Evolutionary conservation across 1,140 invertebrate species (phyloP).

Genomic region (Doryteuthis pealeii): DNA sequence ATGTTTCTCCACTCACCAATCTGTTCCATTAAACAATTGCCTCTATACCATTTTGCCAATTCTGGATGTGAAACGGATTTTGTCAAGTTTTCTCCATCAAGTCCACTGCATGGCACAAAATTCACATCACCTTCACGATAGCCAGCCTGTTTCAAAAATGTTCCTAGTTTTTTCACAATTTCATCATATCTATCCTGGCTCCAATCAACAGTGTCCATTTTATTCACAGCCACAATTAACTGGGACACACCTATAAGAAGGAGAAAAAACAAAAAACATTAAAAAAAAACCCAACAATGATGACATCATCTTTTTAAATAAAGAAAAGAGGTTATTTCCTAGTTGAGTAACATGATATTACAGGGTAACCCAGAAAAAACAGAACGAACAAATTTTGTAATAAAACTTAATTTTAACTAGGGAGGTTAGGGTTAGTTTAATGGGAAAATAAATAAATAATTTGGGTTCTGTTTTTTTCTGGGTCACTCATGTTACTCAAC

Average conservation of each 20-base stretch:
- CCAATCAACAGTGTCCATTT: slow-evolving; percentile 65
- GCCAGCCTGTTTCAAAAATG: slow-evolving; percentile 94
- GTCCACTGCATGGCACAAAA: slow-evolving; percentile 93
- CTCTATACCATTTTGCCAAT: slow-evolving; percentile 81
- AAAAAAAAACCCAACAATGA: neutral
- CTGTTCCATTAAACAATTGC: slow-evolving; percentile 75
- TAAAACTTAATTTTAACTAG: too few species aligned
- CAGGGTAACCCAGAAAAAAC: too few species aligned
- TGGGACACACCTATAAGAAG: slow-evolving; percentile 73
- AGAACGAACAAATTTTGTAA: too few species aligned
- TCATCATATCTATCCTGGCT: slow-evolving; percentile 78
- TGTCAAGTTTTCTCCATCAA: slow-evolving; percentile 90
- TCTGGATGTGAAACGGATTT: slow-evolving; percentile 69
- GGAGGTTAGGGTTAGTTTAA: too few species aligned
- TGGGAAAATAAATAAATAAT: too few species aligned
- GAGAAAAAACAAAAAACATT: neutral
- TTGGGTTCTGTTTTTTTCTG: too few species aligned
- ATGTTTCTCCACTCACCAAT: slow-evolving; percentile 66
- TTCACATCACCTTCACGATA: slow-evolving; percentile 85
- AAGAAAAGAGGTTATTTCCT: too few species aligned
- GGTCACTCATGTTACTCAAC: too few species aligned
- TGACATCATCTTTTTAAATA: neutral
- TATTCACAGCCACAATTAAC: slow-evolving; percentile 67
- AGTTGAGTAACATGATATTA: too few species aligned
- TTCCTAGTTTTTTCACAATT: slow-evolving; percentile 79